These are phyloP conservation scores for Acrossocheilus wenchowensis DNA, from an alignment of 2,797 vertebrate genomes.

Conservation along the genomic window DNA sequence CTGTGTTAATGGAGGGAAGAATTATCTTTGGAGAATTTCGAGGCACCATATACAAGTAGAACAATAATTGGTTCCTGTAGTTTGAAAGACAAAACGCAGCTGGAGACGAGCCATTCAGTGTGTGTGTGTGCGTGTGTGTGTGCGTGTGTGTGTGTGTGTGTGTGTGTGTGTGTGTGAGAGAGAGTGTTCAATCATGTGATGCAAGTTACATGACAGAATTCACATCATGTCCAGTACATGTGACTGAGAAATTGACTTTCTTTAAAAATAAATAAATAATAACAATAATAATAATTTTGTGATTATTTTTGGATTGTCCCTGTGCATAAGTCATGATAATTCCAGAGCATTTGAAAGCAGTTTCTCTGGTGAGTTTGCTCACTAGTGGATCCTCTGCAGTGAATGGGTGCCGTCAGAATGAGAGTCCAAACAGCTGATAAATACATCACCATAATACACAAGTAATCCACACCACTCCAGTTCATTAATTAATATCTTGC, in stretches of 20 bases:
- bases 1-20: slow-evolving; percentile 12
- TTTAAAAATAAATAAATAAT: background rate
- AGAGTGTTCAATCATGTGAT: background rate
- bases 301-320: background rate
- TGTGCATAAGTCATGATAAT: background rate
- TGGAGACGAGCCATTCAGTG: slow-evolving; percentile 27
- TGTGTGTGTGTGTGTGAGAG: background rate
- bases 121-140: background rate
- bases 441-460: background rate
- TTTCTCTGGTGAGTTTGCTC: background rate
- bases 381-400: background rate
- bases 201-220: slow-evolving; percentile 5
- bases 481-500: background rate
- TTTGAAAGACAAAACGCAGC: slow-evolving; percentile 39
- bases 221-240: background rate
- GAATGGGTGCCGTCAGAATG: too few relatives aligned
- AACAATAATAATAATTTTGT: too few relatives aligned
- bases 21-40: slow-evolving; percentile 28
- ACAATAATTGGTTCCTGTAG: slow-evolving; percentile 45
- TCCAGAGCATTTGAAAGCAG: background rate
- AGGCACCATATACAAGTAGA: slow-evolving; percentile 10
- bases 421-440: background rate
- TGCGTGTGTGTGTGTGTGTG: background rate
- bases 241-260: background rate
- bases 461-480: background rate